Evolutionary conservation across 2,113 vertebrate genomes (phyloP).

Genomic region (human (Homo sapiens)): GRCh38 chr7:33308001-33308500

Average conservation of each 20-base stretch:
- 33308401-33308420: not conserved
- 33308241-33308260: not conserved
- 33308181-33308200: not conserved
- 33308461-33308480: not conserved
- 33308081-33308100: not conserved
- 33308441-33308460: not conserved
- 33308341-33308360: not conserved
- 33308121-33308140: not conserved
- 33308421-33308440: not conserved
- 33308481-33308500: not conserved
- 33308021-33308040: not conserved
- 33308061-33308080: not conserved
- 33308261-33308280: not conserved
- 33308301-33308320: not conserved
- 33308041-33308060: not conserved
- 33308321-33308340: not conserved
- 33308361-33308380: not conserved
- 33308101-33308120: not conserved
- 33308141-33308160: not conserved
- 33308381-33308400: not conserved
- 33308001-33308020: not conserved
- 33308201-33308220: not conserved
- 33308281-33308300: not conserved
- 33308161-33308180: not conserved
- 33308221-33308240: not conserved